These are phyloP conservation scores for Pararge aegeria DNA, from an alignment of 1,140 invertebrate genomes.

Conservation along the genomic window DNA sequence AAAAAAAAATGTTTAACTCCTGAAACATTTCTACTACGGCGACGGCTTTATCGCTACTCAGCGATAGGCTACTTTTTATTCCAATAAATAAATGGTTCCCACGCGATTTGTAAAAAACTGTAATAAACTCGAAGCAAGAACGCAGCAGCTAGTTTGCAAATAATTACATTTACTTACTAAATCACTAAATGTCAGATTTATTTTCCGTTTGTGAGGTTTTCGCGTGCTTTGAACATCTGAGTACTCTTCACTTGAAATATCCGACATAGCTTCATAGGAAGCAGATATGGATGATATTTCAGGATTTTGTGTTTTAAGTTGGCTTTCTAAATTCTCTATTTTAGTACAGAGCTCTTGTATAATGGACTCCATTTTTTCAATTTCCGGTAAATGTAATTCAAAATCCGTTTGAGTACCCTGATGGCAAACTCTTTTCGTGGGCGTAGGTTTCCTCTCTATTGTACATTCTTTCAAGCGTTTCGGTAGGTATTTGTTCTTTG, in stretches of 20 bases:
- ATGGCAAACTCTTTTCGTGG: background rate
- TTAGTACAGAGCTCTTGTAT: conserved; percentile 31
- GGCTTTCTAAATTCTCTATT: conserved; percentile 29
- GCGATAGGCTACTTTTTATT: no score
- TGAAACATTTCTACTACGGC: no score
- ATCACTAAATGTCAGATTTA: conserved; percentile 23
- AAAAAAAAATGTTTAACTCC: no score
- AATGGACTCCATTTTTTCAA: conserved; percentile 34
- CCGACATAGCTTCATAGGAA: conserved; percentile 14
- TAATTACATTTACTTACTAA: conserved; percentile 17
- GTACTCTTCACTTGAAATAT: conserved; percentile 23
- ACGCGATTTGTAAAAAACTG: no score
- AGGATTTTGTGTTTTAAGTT: conserved; percentile 28
- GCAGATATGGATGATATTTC: conserved; percentile 15
- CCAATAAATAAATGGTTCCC: no score
- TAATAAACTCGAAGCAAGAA: no score
- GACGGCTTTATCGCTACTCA: no score
- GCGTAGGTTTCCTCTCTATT: conserved; percentile 2
- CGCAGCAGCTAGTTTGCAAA: no score
- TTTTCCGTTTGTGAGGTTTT: conserved; percentile 29
- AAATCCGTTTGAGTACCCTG: conserved; percentile 36
- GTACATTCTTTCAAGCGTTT: conserved; percentile 5
- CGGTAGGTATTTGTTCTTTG: background rate
- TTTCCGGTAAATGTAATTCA: conserved; percentile 26
- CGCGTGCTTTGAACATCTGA: background rate